phyloP scores from a whole-genome alignment of 1,140 invertebrate species.

The Sycophaga agraensis region DNA sequence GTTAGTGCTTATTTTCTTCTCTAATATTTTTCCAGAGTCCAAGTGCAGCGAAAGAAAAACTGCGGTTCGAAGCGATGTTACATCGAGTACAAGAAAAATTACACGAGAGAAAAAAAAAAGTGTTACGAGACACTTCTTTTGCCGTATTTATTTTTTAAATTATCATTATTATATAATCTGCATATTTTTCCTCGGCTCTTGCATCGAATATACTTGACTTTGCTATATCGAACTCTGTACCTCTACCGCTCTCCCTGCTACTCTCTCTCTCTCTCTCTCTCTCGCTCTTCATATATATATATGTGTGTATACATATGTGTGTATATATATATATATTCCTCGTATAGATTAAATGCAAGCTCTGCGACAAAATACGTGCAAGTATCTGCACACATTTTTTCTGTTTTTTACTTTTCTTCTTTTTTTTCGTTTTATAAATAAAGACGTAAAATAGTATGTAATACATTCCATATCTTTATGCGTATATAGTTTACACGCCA shows the following conservation, averaged over 20 bases:
- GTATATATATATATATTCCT: not conserved
- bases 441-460: conserved; percentile 11
- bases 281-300: conserved; percentile 4
- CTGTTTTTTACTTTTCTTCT: not conserved
- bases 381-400: not conserved
- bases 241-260: not conserved
- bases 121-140: not conserved
- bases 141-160: not conserved
- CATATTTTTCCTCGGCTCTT: not conserved
- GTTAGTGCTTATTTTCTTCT: not conserved
- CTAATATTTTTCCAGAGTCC: not conserved
- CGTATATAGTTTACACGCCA: conserved; percentile 7
- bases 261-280: not conserved
- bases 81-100: not conserved
- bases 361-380: conserved; percentile 2
- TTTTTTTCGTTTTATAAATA: conserved; percentile 26
- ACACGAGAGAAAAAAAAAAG: conserved; percentile 1
- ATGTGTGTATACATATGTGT: not conserved
- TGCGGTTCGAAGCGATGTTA: not conserved
- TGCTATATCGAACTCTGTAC: conserved; percentile 12
- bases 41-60: not conserved
- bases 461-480: conserved; percentile 2
- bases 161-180: conserved; percentile 3
- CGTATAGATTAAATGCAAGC: conserved; percentile 25
- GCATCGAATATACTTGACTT: not conserved